A percentile compares a stretch with the other conserved stretches of the same genome.
Evolutionary conservation across 2,888 invertebrate species (phyloP).

Genomic region (Phragmatobia fuliginosa): DNA sequence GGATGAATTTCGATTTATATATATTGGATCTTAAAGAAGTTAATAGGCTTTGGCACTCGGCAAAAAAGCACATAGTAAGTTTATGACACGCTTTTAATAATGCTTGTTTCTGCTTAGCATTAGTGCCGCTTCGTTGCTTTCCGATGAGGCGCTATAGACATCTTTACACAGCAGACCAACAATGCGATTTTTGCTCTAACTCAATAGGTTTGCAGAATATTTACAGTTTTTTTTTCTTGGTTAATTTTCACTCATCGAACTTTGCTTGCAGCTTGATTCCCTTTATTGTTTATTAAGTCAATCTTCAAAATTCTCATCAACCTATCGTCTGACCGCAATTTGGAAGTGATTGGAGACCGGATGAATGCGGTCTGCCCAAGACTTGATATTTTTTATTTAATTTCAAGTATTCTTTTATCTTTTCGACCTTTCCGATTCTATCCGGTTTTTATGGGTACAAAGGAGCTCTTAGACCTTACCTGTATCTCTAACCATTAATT

Average conservation of each 20-base stretch:
- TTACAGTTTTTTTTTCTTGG: background rate
- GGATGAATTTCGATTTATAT: no score
- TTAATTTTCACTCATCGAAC: background rate
- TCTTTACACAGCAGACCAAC: background rate
- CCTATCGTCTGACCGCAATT: no score
- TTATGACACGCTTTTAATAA: background rate
- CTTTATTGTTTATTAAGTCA: no score
- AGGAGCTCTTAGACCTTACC: background rate
- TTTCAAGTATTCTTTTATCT: background rate
- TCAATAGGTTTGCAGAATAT: background rate
- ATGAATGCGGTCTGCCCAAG: no score
- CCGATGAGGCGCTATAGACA: no score
- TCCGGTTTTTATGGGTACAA: no score
- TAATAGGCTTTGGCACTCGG: no score
- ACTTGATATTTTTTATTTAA: no score
- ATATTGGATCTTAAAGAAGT: no score
- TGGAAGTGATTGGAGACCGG: no score
- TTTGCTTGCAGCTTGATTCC: background rate
- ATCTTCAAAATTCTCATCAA: no score
- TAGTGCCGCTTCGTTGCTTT: background rate
- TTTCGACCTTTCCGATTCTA: background rate
- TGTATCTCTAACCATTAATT: background rate
- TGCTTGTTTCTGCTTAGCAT: background rate
- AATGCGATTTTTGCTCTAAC: background rate
- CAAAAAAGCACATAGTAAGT: background rate